A percentile compares a stretch with the other conserved stretches of the same genome.
phyloP scores from a whole-genome alignment of 1,140 invertebrate species.

The Archivesica marissinica region DNA sequence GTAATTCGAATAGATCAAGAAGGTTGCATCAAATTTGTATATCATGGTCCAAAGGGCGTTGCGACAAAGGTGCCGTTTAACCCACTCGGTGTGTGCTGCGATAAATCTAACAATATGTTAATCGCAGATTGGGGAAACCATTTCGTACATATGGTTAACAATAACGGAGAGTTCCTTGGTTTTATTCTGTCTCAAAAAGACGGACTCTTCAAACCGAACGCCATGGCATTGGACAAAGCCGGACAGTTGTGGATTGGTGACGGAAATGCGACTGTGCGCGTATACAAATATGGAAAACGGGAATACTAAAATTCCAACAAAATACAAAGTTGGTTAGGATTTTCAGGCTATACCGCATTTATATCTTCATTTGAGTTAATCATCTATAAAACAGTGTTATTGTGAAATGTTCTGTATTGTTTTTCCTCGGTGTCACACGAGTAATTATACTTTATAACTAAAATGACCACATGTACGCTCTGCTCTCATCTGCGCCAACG shows the following conservation, averaged over 20 bases:
- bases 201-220: conserved; percentile 70
- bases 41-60: conserved; percentile 63
- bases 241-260: conserved; percentile 72
- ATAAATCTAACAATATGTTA: conserved; percentile 64
- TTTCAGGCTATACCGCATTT: too few species aligned
- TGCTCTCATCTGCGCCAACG: too few species aligned
- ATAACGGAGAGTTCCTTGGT: conserved; percentile 67
- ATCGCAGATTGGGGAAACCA: conserved; percentile 72
- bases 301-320: conserved; percentile 26
- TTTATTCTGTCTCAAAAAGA: conserved; percentile 70
- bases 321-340: not conserved
- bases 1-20: conserved; percentile 65
- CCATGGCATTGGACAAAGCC: conserved; percentile 66
- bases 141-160: conserved; percentile 66
- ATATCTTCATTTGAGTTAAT: too few species aligned
- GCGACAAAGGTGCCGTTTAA: conserved; percentile 68
- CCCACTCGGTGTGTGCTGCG: conserved; percentile 70
- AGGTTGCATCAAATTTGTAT: conserved; percentile 65
- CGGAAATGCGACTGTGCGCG: conserved; percentile 69
- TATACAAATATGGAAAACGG: conserved; percentile 66
- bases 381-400: too few species aligned
- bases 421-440: too few species aligned
- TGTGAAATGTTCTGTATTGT: too few species aligned
- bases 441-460: too few species aligned
- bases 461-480: too few species aligned